These are phyloP conservation scores for Neomicropteryx cornuta DNA, from an alignment of 1,140 invertebrate genomes.

Conservation along the genomic window DNA sequence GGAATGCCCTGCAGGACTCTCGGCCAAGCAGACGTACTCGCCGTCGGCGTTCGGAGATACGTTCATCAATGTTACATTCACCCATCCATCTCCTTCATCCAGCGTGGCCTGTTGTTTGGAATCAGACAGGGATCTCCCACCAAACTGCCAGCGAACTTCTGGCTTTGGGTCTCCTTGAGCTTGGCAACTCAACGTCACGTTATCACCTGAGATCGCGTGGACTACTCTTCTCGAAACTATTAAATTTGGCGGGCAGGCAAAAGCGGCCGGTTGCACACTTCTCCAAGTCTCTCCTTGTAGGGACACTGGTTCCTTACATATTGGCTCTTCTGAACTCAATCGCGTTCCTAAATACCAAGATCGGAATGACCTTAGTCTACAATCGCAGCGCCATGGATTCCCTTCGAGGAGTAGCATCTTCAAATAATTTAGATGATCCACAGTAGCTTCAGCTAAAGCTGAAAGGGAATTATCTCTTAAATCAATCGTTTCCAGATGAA, in stretches of 20 bases:
- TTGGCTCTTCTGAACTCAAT: constrained; percentile 49
- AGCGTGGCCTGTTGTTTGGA: constrained; percentile 6
- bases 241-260: constrained; percentile 63
- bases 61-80: constrained; percentile 35
- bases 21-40: constrained; percentile 36
- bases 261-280: constrained; percentile 51
- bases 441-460: constrained; percentile 50
- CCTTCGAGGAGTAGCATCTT: constrained; percentile 62
- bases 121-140: constrained; percentile 39
- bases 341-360: constrained; percentile 54
- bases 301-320: constrained; percentile 47
- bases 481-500: constrained; percentile 56
- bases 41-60: constrained; percentile 35
- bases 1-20: constrained; percentile 30
- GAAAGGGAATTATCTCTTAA: constrained; percentile 57
- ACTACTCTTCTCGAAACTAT: constrained; percentile 33
- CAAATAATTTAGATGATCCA: constrained; percentile 51
- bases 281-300: constrained; percentile 53
- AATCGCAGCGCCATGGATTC: constrained; percentile 78
- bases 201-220: constrained; percentile 58
- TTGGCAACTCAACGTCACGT: constrained; percentile 68
- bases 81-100: constrained; percentile 27
- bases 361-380: constrained; percentile 59
- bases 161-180: constrained; percentile 75
- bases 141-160: constrained; percentile 70